Evolutionary conservation across 2,888 invertebrate species (phyloP).

Genomic region (Lathronympha strigana): DNA sequence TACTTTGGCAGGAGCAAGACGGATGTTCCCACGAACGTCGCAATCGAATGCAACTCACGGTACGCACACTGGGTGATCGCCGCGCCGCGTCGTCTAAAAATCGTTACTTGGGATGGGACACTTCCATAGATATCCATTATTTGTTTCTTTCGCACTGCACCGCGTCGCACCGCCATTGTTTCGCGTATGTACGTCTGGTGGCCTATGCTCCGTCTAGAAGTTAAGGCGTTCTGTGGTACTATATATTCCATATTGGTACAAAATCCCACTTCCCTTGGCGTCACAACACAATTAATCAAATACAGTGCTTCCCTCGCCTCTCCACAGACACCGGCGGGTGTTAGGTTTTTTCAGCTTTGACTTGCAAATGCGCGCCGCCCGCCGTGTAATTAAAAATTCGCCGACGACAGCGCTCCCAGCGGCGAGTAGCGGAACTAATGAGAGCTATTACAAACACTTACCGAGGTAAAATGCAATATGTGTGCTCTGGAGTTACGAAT

Average conservation of each 20-base stretch:
- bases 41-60: too few relatives aligned
- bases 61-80: too few relatives aligned
- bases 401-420: slow-evolving; percentile 54
- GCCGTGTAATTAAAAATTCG: slow-evolving; percentile 75
- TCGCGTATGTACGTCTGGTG: too few relatives aligned
- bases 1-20: too few relatives aligned
- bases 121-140: too few relatives aligned
- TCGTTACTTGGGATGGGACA: too few relatives aligned
- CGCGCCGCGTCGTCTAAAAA: too few relatives aligned
- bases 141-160: too few relatives aligned
- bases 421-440: slow-evolving; percentile 57
- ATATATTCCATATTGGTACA: not conserved
- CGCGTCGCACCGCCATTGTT: too few relatives aligned
- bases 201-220: too few relatives aligned
- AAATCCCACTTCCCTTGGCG: not conserved
- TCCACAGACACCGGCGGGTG: slow-evolving; percentile 63
- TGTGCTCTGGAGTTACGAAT: not conserved
- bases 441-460: not conserved
- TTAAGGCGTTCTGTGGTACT: too few relatives aligned
- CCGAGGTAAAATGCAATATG: not conserved
- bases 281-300: slow-evolving; percentile 16
- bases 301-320: slow-evolving; percentile 6
- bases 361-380: slow-evolving; percentile 77
- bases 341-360: slow-evolving; percentile 83
- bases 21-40: too few relatives aligned